phyloP scores from a whole-genome alignment of 1,140 invertebrate genomes.

The Diabrotica virgifera region DNA sequence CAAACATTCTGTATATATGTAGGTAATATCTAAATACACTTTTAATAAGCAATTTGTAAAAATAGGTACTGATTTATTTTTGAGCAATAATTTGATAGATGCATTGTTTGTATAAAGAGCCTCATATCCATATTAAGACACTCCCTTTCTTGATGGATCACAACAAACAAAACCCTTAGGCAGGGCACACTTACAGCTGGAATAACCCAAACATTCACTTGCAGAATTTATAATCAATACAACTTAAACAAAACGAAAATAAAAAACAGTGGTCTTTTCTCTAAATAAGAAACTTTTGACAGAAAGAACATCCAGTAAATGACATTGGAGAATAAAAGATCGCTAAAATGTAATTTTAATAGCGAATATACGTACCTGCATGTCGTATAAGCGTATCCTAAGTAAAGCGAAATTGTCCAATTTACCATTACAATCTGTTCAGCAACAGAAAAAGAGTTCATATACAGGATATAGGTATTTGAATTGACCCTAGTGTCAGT shows the following conservation, averaged over 20 bases:
- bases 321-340: conserved; percentile 9
- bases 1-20: too few species aligned
- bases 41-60: too few species aligned
- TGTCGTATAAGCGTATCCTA: conserved; percentile 44
- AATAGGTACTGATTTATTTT: too few species aligned
- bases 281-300: background rate
- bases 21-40: too few species aligned
- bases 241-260: conserved; percentile 19
- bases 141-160: background rate
- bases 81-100: too few species aligned
- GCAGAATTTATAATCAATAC: conserved; percentile 3
- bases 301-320: background rate
- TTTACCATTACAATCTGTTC: conserved; percentile 48
- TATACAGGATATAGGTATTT: conserved; percentile 27
- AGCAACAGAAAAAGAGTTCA: conserved; percentile 19
- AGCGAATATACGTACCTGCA: conserved; percentile 45
- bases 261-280: conserved; percentile 4
- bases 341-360: conserved; percentile 27
- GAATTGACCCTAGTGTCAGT: conserved; percentile 34
- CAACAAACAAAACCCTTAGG: conserved; percentile 12
- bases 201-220: background rate
- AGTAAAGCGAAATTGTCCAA: conserved; percentile 35
- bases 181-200: conserved; percentile 7
- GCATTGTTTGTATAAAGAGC: background rate
- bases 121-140: background rate